These are phyloP conservation scores for Spondyliosoma cantharus DNA, from an alignment of 2,797 vertebrate species.

Conservation along the genomic window DNA sequence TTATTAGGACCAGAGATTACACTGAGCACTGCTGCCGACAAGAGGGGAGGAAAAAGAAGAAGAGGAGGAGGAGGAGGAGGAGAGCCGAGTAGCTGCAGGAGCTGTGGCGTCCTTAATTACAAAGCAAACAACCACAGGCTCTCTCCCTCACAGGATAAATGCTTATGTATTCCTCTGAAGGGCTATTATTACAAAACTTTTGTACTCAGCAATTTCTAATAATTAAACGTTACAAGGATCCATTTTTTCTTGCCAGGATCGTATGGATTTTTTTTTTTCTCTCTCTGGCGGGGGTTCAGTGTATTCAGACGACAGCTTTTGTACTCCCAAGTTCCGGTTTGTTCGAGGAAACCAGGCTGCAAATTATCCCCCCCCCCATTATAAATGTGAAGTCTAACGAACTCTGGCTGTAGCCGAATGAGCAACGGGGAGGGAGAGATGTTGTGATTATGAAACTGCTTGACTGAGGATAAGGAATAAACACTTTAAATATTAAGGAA, in stretches of 20 bases:
- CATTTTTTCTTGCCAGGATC: conserved; percentile 63
- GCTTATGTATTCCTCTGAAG: conserved; percentile 76
- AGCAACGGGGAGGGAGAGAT: not conserved
- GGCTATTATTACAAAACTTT: conserved; percentile 74
- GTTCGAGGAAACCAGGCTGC: conserved; percentile 35
- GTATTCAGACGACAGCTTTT: conserved; percentile 46
- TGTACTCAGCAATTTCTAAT: conserved; percentile 73
- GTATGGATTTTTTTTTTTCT: conserved; percentile 53
- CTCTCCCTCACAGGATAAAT: conserved; percentile 71
- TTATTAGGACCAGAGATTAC: conserved; percentile 77
- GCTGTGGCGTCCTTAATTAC: conserved; percentile 77
- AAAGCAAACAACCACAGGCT: conserved; percentile 79
- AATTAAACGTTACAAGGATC: conserved; percentile 73
- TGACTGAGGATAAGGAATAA: not conserved
- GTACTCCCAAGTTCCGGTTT: conserved; percentile 31
- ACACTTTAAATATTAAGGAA: not conserved
- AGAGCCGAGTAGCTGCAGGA: conserved; percentile 71
- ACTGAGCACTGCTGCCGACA: conserved; percentile 73
- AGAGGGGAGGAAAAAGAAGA: conserved; percentile 66
- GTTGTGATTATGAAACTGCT: not conserved
- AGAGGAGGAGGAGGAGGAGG: conserved; percentile 53
- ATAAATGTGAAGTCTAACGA: conserved; percentile 17
- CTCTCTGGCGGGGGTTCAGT: not conserved
- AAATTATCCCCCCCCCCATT: conserved; percentile 27
- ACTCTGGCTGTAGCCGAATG: conserved; percentile 10